phyloP scores from a whole-genome alignment of 2,113 vertebrate species.

The Sylvietta virens region DNA sequence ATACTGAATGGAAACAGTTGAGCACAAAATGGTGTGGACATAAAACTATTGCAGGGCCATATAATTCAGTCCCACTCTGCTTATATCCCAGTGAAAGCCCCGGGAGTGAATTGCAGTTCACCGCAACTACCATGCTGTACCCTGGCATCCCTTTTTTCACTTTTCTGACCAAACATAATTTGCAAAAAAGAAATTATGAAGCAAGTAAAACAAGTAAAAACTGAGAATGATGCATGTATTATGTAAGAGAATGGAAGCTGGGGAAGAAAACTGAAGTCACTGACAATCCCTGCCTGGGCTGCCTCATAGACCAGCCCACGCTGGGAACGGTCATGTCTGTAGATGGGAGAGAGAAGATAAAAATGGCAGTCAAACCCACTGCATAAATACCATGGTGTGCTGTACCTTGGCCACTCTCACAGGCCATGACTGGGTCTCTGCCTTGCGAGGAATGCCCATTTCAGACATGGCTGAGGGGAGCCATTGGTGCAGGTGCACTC shows the following conservation, averaged over 20 bases:
- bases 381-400: background rate
- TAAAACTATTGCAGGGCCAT: background rate
- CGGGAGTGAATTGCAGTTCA: background rate
- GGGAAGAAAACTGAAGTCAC: background rate
- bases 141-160: background rate
- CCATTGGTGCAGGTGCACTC: background rate
- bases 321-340: background rate
- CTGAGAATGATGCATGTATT: background rate
- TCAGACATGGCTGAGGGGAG: fast-evolving
- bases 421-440: background rate
- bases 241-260: background rate
- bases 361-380: background rate
- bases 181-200: background rate
- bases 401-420: background rate
- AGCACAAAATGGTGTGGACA: background rate
- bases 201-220: background rate
- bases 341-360: background rate
- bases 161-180: background rate
- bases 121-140: background rate
- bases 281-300: background rate
- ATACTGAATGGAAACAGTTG: background rate
- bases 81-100: background rate
- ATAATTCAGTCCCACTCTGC: background rate
- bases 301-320: fast-evolving
- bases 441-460: fast-evolving